Evolutionary conservation across 2,113 vertebrate species (phyloP).

Genomic region (Struthio camelus): DNA sequence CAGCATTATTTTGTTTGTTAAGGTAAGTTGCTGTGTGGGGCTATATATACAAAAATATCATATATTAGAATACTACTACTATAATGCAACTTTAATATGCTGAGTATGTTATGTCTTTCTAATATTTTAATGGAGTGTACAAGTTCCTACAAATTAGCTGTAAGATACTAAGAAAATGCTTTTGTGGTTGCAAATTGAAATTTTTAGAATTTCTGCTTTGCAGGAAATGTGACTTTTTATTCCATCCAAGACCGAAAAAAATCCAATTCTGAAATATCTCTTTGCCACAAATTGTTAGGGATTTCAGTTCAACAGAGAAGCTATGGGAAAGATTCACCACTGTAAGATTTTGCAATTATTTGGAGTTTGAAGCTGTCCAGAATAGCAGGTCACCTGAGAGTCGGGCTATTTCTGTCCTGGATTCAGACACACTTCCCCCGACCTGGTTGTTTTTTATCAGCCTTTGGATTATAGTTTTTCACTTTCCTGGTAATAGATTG

Average conservation of each 20-base stretch:
- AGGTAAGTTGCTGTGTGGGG: neutral
- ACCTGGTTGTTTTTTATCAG: neutral
- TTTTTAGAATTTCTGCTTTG: constrained; percentile 40
- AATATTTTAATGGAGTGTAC: neutral
- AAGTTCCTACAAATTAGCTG: neutral
- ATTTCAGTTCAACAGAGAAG: constrained; percentile 19
- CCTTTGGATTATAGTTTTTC: neutral
- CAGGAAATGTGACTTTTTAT: constrained; percentile 38
- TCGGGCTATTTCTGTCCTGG: neutral
- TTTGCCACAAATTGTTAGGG: constrained; percentile 35
- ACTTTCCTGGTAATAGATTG: neutral
- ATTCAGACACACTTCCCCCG: constrained; percentile 14
- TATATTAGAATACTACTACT: neutral
- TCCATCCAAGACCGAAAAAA: constrained; percentile 1
- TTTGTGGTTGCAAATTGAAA: constrained; percentile 39
- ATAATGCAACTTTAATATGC: neutral
- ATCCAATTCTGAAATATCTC: constrained; percentile 33
- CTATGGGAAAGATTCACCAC: constrained; percentile 23
- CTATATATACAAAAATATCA: neutral
- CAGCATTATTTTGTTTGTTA: neutral
- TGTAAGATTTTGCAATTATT: constrained; percentile 39
- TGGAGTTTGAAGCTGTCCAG: constrained; percentile 14
- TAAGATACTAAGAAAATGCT: constrained; percentile 14
- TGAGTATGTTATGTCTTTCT: neutral
- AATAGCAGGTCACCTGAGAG: constrained; percentile 19